Conservation (phyloP, 37 sponge, comb jelly and placozoan genomes). For the Petrosia ficiformis region DNA sequence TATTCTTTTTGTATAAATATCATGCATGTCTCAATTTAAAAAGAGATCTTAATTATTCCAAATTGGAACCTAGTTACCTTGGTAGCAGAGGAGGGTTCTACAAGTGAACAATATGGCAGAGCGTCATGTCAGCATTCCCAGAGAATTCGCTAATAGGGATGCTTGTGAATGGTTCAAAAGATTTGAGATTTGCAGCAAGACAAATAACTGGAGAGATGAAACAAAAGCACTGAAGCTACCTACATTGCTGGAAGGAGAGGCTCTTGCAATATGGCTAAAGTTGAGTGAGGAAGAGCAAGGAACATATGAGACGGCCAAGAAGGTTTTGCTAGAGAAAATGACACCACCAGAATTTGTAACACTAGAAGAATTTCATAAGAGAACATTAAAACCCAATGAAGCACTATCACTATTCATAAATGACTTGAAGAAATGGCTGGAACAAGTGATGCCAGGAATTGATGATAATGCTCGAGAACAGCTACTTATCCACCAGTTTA, state of each 20-base stretch:
- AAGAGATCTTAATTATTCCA: too few relatives aligned
- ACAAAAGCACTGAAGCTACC: slow-evolving; percentile 27
- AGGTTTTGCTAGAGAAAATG: slow-evolving; percentile 4
- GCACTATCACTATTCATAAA: slow-evolving; percentile 45
- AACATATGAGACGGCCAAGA: slow-evolving; percentile 3
- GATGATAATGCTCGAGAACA: slow-evolving; percentile 21
- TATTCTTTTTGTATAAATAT: too few relatives aligned
- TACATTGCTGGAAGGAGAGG: slow-evolving; percentile 45
- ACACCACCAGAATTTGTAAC: slow-evolving; percentile 20
- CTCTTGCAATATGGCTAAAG: slow-evolving; percentile 49
- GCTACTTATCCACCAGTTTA: slow-evolving; percentile 49
- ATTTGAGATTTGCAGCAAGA: slow-evolving; percentile 33
- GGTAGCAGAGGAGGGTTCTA: background rate
- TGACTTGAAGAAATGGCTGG: slow-evolving; percentile 35
- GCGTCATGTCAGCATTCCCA: slow-evolving; percentile 23
- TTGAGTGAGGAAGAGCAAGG: slow-evolving; percentile 15
- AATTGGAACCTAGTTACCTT: too few relatives aligned
- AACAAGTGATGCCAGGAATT: slow-evolving; percentile 61
- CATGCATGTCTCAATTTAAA: too few relatives aligned
- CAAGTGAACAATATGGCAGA: background rate
- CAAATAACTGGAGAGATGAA: slow-evolving; percentile 32
- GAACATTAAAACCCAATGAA: slow-evolving; percentile 28
- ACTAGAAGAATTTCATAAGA: slow-evolving; percentile 36
- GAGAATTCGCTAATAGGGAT: slow-evolving; percentile 29
- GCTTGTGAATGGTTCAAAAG: slow-evolving; percentile 24